A percentile compares a stretch with the other conserved stretches of the same genome.
Conservation (phyloP, 2,888 invertebrate species). For the Dryococelus australis region DNA sequence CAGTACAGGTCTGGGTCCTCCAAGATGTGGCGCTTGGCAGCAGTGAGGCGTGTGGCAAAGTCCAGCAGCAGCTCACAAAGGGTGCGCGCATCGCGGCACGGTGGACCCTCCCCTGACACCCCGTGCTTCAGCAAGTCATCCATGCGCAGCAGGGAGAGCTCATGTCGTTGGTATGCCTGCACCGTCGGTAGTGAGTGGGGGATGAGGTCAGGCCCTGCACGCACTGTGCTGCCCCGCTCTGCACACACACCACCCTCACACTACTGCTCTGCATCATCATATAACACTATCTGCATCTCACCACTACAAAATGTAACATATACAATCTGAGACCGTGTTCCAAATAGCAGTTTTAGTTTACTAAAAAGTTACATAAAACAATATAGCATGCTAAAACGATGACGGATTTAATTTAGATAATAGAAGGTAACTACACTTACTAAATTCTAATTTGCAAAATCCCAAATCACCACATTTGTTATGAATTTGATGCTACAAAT, state of each 20-base stretch:
- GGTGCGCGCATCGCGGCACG: conserved; percentile 68
- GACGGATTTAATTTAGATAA: too few relatives aligned
- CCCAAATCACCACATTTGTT: too few relatives aligned
- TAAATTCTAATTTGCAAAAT: too few relatives aligned
- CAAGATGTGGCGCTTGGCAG: conserved; percentile 80
- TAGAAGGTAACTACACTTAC: too few relatives aligned
- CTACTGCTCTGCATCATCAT: background rate
- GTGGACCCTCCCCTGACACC: conserved; percentile 68
- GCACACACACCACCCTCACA: background rate
- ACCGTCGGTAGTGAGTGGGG: conserved; percentile 65
- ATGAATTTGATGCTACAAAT: too few relatives aligned
- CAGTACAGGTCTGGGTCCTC: conserved; percentile 83
- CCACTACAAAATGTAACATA: too few relatives aligned
- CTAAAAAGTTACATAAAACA: too few relatives aligned
- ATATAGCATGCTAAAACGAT: too few relatives aligned
- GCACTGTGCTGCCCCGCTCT: background rate
- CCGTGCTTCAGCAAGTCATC: conserved; percentile 77
- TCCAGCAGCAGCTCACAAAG: conserved; percentile 77
- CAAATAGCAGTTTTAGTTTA: too few relatives aligned
- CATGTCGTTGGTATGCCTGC: conserved; percentile 78
- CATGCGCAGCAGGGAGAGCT: conserved; percentile 75
- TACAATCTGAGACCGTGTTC: too few relatives aligned
- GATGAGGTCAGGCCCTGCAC: conserved; percentile 13
- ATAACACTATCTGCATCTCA: too few relatives aligned
- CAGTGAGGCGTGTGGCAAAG: conserved; percentile 79